Evolutionary conservation across 2,888 invertebrate species (phyloP).

Genomic region (Lasioglossum morio): DNA sequence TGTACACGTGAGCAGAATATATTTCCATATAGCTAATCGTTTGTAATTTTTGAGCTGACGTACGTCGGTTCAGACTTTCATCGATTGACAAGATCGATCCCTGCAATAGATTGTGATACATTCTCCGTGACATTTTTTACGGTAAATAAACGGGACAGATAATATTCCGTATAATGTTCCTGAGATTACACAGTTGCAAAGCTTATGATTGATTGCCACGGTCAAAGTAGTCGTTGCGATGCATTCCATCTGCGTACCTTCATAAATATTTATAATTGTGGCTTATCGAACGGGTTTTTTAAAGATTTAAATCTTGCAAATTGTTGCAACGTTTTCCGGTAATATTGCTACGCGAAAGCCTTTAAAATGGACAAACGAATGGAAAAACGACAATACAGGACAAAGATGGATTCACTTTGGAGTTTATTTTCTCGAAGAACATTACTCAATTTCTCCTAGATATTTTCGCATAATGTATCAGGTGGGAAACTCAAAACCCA

Average conservation of each 20-base stretch:
- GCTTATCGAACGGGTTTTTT: neutral
- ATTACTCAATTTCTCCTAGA: too few species aligned
- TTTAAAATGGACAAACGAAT: too few species aligned
- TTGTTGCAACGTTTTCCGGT: too few species aligned
- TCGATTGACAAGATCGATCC: neutral
- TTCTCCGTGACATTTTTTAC: neutral
- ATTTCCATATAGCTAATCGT: neutral
- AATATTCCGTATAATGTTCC: neutral
- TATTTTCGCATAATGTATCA: too few species aligned
- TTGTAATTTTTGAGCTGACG: neutral
- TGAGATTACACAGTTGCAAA: neutral
- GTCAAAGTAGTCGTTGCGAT: neutral
- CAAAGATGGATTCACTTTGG: too few species aligned
- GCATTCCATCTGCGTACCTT: neutral
- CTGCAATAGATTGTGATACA: neutral
- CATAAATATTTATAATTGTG: slow-evolving; percentile 2
- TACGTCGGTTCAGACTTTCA: neutral
- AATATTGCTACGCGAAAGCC: too few species aligned
- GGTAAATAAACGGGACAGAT: neutral
- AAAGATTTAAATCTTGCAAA: too few species aligned
- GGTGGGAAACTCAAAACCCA: too few species aligned
- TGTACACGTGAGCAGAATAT: too few species aligned
- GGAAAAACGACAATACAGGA: neutral
- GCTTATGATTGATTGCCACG: neutral
- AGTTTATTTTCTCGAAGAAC: too few species aligned